Base-by-base conservation (phyloP, 2,888 invertebrate genomes). In the Microctonus aethiopoides region DNA sequence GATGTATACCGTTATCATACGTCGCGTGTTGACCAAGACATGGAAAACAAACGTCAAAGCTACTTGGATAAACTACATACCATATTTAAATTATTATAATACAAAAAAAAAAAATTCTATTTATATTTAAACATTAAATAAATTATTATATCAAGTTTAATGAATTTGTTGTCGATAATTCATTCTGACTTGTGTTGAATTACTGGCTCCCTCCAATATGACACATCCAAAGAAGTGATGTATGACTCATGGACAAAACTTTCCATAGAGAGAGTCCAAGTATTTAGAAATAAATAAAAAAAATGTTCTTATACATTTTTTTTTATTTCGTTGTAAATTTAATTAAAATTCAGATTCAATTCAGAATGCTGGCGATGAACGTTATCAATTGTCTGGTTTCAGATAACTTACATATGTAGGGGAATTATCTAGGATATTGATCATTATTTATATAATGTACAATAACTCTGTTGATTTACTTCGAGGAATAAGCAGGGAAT, bases 221-320 rank as follows among this genome's bases (percentile, higher is more conserved):
- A 81, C 79, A 79, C 77, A 76, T n/a, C 78, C 76, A 72, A 81
- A 75, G 77, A 78, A 80, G 77, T 69, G 79, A 80, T 81, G 79
- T 64, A 67, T 56, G 70, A 66, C 69, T 72, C 56, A 24, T 41
- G 67, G n/a, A 75, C 74, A 74, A 71, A 62, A 66, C 36, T 54
- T 51, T 65, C 57, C 59, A 70, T 46, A 69, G 61, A 54, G 59
- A 11, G 34, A 34, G 20, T 16, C 9, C 10, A 20, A 32, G 41
- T 52, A 34, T 39, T 56, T n/a, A 29, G 29, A 29, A 7, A 29
- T 3, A 29, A 7, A 29, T 3, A 29, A 7, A 29, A 29, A 7
- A 29, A 29, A 29, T 3, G 3, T 3, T 5, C 3, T 29, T 29
- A 3, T 7, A 29, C 3, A 7, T 29, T 7, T 29, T 29, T n/a